Conservation (phyloP, 2,888 invertebrate genomes). For the Physocephala rufipes region DNA sequence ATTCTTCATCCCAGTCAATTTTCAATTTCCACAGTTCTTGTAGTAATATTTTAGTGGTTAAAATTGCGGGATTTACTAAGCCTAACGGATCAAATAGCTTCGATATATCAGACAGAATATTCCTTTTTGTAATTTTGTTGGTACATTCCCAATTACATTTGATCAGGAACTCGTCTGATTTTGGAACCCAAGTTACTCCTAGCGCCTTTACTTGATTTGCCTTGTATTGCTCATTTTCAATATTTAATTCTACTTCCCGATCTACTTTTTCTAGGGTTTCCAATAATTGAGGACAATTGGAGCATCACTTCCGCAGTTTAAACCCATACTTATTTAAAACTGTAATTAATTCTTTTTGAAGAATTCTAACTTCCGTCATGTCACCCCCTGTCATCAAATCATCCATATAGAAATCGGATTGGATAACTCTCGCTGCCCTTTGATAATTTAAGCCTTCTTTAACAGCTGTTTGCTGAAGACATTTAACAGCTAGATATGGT, state of each 20-base stretch:
- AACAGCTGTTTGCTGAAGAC: constrained; percentile 41
- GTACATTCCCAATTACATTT: constrained; percentile 10
- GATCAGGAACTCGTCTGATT: constrained; percentile 7
- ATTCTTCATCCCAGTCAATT: constrained; percentile 19
- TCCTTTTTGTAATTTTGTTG: constrained; percentile 13
- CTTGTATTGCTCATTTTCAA: background rate
- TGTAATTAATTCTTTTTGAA: constrained; percentile 8
- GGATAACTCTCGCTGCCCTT: constrained; percentile 36
- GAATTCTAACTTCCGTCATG: background rate
- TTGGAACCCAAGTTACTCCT: constrained; percentile 19
- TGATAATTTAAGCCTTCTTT: constrained; percentile 44
- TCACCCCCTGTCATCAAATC: constrained; percentile 25
- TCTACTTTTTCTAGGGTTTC: background rate
- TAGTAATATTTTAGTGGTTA: constrained; percentile 26
- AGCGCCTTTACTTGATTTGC: constrained; percentile 19
- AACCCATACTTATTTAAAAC: constrained; percentile 13
- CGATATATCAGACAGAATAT: constrained; percentile 20
- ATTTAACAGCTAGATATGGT: constrained; percentile 41
- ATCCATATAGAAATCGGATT: constrained; percentile 44
- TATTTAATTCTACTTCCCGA: constrained; percentile 5
- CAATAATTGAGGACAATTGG: constrained; percentile 5
- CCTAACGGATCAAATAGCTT: constrained; percentile 34
- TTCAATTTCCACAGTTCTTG: constrained; percentile 30
- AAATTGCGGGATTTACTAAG: constrained; percentile 30
- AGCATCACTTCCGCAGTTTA: constrained; percentile 21